Base-by-base conservation (phyloP, 2,888 invertebrate genomes). In the Melangyna quadrimaculata region DNA sequence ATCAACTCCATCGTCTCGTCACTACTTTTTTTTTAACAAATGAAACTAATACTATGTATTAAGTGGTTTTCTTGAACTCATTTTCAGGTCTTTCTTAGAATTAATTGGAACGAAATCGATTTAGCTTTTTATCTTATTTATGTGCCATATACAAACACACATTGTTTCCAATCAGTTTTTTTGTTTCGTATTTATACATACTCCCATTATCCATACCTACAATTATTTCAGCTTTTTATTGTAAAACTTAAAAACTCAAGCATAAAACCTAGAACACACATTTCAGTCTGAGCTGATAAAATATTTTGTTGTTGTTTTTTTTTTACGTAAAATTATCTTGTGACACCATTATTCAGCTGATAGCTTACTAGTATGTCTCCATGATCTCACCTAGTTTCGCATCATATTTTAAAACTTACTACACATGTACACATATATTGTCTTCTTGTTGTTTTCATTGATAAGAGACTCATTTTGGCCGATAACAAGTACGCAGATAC, bases 321-420 rank as follows among this genome's bases (percentile, higher is more conserved):
- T 37, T 79, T 3, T 27, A 35, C 29, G 29, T 59, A 74, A 53
- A 74, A 51, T 51, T 81, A 82, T 82, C 82, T 84, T 65, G 55
- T 79, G 83, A 79, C 83, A 74, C 79, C 79, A 75, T 84, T 84
- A 71, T 48, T 37, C 59, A 75, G 32, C 43, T 71, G 79, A 79
- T 84, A 84, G 27, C 17, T 24, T 40, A 37, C 43, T 17, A 14
- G 73, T 63, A 27, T 32, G 51, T 32, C 29, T 71, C 70, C 70
- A 48, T 51, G 70, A 71, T 74, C 71, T 84, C 83, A 84, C 74
- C 83, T 79, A 75, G 65, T 74, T 84, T 75, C 65, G 73, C 53
- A 63, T 55, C 55, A 74, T 37, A 75, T 59, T 70, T 57, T 71
- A 17, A 12, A 59, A 22, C 48, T 61, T 10, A 35, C 35, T 35